phyloP scores from a whole-genome alignment of 2,888 invertebrate genomes.

The Hedychridium roseum region DNA sequence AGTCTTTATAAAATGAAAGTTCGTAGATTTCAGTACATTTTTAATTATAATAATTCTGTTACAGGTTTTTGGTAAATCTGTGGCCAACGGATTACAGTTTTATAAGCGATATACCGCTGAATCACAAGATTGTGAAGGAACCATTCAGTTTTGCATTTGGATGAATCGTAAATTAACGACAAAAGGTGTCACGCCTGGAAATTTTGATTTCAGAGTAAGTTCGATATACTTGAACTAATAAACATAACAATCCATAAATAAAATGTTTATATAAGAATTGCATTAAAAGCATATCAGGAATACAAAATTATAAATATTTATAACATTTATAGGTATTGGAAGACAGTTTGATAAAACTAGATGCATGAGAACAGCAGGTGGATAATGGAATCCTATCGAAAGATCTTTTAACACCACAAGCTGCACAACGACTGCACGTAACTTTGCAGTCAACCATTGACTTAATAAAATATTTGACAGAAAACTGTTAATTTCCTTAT shows the following conservation, averaged over 20 bases:
- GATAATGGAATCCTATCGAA: slow-evolving; percentile 1
- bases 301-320: neutral
- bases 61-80: slow-evolving; percentile 27
- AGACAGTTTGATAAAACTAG: slow-evolving; percentile 7
- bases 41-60: too few relatives aligned
- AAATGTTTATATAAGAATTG: neutral
- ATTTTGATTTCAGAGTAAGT: neutral
- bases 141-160: slow-evolving; percentile 27
- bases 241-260: neutral
- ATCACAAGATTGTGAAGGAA: slow-evolving; percentile 16
- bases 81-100: slow-evolving; percentile 18
- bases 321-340: slow-evolving; percentile 10
- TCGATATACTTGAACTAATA: neutral
- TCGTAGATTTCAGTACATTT: too few relatives aligned
- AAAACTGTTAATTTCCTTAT: slow-evolving; percentile 8
- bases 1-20: too few relatives aligned
- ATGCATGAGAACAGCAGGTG: slow-evolving; percentile 9
- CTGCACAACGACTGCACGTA: slow-evolving; percentile 7
- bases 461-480: slow-evolving; percentile 7
- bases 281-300: neutral
- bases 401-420: slow-evolving; percentile 6
- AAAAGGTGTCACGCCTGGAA: slow-evolving; percentile 4
- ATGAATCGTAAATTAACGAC: slow-evolving; percentile 16
- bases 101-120: slow-evolving; percentile 11
- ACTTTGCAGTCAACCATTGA: slow-evolving; percentile 11